These are phyloP conservation scores for Talpa occidentalis DNA, from an alignment of 2,113 vertebrate genomes.

Conservation along the genomic window DNA sequence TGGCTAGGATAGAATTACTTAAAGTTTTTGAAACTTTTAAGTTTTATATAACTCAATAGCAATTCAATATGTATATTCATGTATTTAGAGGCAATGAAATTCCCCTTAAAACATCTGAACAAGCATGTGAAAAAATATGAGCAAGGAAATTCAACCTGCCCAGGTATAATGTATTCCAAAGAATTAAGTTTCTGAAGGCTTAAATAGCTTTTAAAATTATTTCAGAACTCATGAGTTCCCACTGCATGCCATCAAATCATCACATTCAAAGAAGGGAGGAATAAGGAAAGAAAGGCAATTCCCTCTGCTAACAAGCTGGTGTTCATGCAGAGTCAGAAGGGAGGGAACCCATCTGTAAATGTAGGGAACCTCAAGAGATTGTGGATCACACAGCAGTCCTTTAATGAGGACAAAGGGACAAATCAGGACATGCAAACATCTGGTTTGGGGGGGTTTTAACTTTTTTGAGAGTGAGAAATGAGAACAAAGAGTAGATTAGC, in stretches of 20 bases:
- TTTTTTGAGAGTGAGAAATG: constrained; percentile 4
- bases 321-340: neutral
- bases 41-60: neutral
- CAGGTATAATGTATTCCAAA: neutral
- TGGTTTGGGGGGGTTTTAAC: neutral
- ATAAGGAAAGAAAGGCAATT: neutral
- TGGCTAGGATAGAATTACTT: neutral
- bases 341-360: neutral
- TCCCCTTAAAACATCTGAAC: constrained; percentile 12
- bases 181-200: neutral
- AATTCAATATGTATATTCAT: neutral
- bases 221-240: neutral
- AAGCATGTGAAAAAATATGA: neutral
- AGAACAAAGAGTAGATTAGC: neutral
- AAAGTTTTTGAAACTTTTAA: neutral
- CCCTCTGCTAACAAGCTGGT: neutral
- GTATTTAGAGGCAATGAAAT: neutral
- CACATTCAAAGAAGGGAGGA: neutral
- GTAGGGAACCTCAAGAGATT: rapidly evolving
- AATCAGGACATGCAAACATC: neutral
- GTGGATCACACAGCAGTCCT: neutral
- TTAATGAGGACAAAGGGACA: neutral
- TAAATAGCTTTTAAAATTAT: constrained; percentile 23
- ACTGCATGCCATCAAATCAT: neutral
- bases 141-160: neutral